Evolutionary conservation across 1,140 invertebrate species (phyloP).

Genomic region (Drosophila orena): DNA sequence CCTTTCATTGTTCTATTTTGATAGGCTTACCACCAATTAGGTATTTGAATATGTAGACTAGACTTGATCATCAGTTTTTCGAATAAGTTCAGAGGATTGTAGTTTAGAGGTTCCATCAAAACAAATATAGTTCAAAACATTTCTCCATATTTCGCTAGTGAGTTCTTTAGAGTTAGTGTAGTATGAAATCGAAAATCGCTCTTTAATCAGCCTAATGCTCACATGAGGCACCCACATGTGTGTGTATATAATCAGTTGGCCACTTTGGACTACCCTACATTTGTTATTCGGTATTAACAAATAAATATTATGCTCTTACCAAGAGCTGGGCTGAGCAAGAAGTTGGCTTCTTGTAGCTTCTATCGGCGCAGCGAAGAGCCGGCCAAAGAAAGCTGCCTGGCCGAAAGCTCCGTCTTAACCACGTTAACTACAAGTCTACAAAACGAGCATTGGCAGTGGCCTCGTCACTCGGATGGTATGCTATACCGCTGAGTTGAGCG

Average conservation of each 20-base stretch:
- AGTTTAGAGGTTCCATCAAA: too few relatives aligned
- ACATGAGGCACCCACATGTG: neutral
- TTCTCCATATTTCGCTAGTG: too few relatives aligned
- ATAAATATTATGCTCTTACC: neutral
- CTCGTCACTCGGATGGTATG: constrained; percentile 9
- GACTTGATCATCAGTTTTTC: too few relatives aligned
- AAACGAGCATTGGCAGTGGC: constrained; percentile 33
- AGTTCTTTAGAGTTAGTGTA: too few relatives aligned
- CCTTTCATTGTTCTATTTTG: too few relatives aligned
- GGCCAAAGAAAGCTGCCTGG: constrained; percentile 61
- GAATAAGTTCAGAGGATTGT: too few relatives aligned
- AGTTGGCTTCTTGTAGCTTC: constrained; percentile 5
- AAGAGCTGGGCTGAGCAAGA: neutral
- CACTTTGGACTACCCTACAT: neutral
- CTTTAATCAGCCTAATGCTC: neutral
- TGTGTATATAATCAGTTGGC: neutral
- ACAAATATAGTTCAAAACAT: too few relatives aligned
- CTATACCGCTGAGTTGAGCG: constrained; percentile 25
- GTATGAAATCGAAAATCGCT: neutral
- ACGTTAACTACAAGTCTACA: constrained; percentile 58
- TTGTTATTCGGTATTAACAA: neutral
- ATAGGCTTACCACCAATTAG: too few relatives aligned
- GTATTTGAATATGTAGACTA: too few relatives aligned
- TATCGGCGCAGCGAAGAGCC: constrained; percentile 2
- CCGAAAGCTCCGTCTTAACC: constrained; percentile 69